A percentile compares a stretch with the other conserved stretches of the same genome.
These are phyloP conservation scores for Tenthredo scrophulariae DNA, from an alignment of 2,888 invertebrate species.

Conservation along the genomic window DNA sequence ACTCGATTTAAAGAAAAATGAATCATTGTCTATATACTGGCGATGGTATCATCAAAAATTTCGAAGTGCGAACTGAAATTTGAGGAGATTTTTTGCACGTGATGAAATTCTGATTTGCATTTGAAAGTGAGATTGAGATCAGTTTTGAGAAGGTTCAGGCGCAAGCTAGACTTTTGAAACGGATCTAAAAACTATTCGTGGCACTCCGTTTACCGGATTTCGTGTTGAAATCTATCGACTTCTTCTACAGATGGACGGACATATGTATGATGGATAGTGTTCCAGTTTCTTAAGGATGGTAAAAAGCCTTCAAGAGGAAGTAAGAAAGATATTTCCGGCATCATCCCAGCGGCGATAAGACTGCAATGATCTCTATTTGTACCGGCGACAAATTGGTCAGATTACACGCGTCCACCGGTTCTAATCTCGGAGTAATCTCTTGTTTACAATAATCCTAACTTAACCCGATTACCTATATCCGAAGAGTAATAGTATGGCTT, in stretches of 20 bases:
- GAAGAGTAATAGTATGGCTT: slow-evolving; percentile 18
- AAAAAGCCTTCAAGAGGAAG: background rate
- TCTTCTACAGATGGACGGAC: too few species aligned
- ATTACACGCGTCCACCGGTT: slow-evolving; percentile 42
- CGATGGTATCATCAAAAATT: background rate
- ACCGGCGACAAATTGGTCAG: slow-evolving; percentile 13
- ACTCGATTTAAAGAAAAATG: background rate
- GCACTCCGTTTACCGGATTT: background rate
- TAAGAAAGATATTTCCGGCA: background rate
- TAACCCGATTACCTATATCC: slow-evolving; percentile 65
- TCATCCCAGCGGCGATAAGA: background rate
- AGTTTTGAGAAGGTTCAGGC: too few species aligned
- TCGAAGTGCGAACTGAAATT: too few species aligned
- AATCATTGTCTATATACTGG: background rate
- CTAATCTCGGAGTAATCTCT: slow-evolving; percentile 61
- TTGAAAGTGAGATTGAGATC: too few species aligned
- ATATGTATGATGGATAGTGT: background rate
- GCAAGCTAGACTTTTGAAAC: too few species aligned
- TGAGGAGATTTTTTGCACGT: too few species aligned
- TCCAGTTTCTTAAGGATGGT: background rate
- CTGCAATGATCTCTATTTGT: slow-evolving; percentile 2
- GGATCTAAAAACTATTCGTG: too few species aligned
- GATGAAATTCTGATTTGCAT: too few species aligned
- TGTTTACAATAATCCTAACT: slow-evolving; percentile 62
- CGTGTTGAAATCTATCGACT: background rate